These are phyloP conservation scores for Antheraea assamensis DNA, from an alignment of 2,888 invertebrate genomes.

Conservation along the genomic window DNA sequence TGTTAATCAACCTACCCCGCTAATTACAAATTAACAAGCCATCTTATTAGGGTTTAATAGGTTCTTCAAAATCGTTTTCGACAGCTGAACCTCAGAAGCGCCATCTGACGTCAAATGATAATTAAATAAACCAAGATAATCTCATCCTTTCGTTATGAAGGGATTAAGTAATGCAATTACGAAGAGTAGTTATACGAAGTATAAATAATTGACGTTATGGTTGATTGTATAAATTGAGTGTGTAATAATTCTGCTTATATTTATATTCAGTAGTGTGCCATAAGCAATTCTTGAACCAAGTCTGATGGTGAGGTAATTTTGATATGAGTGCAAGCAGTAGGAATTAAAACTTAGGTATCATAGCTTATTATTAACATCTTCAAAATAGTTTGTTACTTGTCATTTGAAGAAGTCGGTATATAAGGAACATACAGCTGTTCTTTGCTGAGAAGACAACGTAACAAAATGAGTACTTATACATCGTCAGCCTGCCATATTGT, in stretches of 20 bases:
- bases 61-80: conserved; percentile 12
- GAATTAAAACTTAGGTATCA: not conserved
- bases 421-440: too few species aligned
- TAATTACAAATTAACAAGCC: conserved; percentile 4
- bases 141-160: conserved; percentile 8
- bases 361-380: not conserved
- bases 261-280: not conserved
- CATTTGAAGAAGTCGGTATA: not conserved
- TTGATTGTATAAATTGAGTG: not conserved
- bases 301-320: not conserved
- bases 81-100: conserved; percentile 10
- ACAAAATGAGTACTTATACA: too few species aligned
- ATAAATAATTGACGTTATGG: not conserved
- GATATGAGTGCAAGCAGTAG: not conserved
- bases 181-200: not conserved
- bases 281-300: not conserved
- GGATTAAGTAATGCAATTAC: conserved; percentile 17
- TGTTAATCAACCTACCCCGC: not conserved
- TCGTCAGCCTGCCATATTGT: too few species aligned
- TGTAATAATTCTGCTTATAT: not conserved
- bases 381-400: not conserved
- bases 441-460: too few species aligned
- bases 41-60: conserved; percentile 6
- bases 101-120: conserved; percentile 13
- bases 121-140: conserved; percentile 21